A percentile compares a stretch with the other conserved stretches of the same genome.
These are phyloP conservation scores for Lacerta viridis DNA, from an alignment of 2,797 vertebrate species.

Conservation along the genomic window DNA sequence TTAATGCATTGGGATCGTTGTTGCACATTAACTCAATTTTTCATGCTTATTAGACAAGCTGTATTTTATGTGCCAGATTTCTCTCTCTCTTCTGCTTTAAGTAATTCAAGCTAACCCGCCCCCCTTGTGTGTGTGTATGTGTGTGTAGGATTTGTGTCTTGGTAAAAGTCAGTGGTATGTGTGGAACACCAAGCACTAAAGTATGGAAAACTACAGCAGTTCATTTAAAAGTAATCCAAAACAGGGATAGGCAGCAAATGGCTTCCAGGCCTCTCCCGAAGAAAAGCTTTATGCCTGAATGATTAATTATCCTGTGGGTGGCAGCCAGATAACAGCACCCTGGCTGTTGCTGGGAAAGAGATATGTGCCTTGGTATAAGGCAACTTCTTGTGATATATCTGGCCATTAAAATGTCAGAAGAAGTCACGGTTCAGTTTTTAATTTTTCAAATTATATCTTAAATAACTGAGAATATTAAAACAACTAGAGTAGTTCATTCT, in stretches of 20 bases:
- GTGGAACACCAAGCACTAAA: background rate
- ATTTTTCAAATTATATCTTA: background rate
- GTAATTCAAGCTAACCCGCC: background rate
- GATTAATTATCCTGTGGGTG: background rate
- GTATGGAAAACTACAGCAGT: background rate
- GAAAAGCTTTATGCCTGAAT: background rate
- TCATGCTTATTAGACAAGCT: slow-evolving; percentile 35
- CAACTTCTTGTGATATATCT: background rate
- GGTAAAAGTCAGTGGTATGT: slow-evolving; percentile 7
- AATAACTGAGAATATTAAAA: background rate
- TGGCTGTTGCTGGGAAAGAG: background rate
- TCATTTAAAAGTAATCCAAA: slow-evolving; percentile 3
- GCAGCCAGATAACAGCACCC: background rate
- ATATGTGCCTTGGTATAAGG: background rate
- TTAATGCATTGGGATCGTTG: slow-evolving; percentile 10
- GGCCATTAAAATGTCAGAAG: background rate
- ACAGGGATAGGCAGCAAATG: background rate
- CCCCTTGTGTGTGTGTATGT: too few species aligned
- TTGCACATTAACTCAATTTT: slow-evolving; percentile 28
- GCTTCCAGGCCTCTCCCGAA: background rate
- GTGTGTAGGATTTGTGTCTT: background rate
- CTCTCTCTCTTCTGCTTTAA: slow-evolving; percentile 8
- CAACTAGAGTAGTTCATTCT: background rate
- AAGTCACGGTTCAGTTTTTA: background rate
- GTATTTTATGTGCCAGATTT: slow-evolving; percentile 14